Base-by-base conservation (phyloP, 2,113 vertebrate species). In the Onychostoma macrolepis region DNA sequence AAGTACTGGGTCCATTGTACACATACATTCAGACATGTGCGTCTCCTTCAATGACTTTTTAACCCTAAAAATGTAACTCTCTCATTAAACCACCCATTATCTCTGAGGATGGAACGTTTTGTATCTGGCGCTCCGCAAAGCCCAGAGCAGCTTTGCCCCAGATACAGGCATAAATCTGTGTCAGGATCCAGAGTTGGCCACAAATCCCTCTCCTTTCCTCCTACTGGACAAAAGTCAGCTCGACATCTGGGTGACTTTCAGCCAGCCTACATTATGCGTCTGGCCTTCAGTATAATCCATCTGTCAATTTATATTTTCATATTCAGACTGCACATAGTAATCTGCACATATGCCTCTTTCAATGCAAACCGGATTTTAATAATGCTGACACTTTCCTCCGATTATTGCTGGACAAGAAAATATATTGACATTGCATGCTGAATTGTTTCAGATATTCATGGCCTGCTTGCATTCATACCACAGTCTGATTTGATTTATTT, bases 191-290 rank as follows among this genome's bases (percentile, higher is more conserved):
- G 79, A 87, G 90, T 91, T 87, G 81, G 89, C 83, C 72, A 76
- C 84, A 89, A 91, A 91, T 91, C 90, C 43, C 50, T 89, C 89
- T 90, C 83, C 65, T 85, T 83, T 80, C 33, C 80, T 83, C 65
- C 43, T 76, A 88, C 80, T 88, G 87, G 80, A 88, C 76, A 89
- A 86, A 86, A 91, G 58, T 92, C 85, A 92, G 88, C 43, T 43
- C 88, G 88, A 90, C 88, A 95, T 91, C 92, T 91, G 92, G 90
- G 90, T 91, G 88, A 92, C 88, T 92, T 85, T 90, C 87, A 89
- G 78, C 12, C 72, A 89, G 63, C 84, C 84, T 79, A 83, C 85
- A 92, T 58, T 79, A 79, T 28, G 67, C 38, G 79, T 77, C 65
- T 61, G 86, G 86, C 41, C 61, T 71, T 79, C 11, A 10, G 10